Evolutionary conservation across 2,797 vertebrate species (phyloP).

Genomic region (Pangasius macronema): DNA sequence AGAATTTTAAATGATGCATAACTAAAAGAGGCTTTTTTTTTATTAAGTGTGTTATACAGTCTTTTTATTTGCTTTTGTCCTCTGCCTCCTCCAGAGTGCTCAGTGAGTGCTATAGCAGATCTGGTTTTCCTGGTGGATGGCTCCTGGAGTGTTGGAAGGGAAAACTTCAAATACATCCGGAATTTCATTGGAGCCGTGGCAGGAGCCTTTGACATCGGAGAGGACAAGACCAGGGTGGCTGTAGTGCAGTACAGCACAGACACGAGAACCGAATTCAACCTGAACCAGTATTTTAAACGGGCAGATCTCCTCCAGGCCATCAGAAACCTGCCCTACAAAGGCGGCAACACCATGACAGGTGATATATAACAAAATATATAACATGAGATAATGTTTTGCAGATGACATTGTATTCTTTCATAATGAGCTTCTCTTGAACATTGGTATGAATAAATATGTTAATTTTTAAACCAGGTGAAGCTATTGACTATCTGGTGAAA

Average conservation of each 20-base stretch:
- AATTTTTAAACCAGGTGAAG: constrained; percentile 81
- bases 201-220: constrained; percentile 94
- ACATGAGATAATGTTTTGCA: neutral
- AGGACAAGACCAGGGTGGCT: constrained; percentile 91
- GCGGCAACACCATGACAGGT: constrained; percentile 99
- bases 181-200: constrained; percentile 89
- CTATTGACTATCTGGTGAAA: constrained; percentile 89
- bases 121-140: constrained; percentile 96
- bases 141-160: constrained; percentile 97
- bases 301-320: constrained; percentile 90
- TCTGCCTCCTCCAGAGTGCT: constrained; percentile 80
- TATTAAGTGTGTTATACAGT: constrained; percentile 8
- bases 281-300: constrained; percentile 85
- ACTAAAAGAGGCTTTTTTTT: neutral
- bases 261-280: constrained; percentile 93
- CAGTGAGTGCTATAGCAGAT: constrained; percentile 89
- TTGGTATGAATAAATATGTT: constrained; percentile 11
- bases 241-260: constrained; percentile 97
- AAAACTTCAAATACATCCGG: constrained; percentile 93
- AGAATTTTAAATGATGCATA: neutral
- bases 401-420: neutral
- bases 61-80: constrained; percentile 7
- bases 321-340: constrained; percentile 94
- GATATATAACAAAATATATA: neutral
- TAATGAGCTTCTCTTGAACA: neutral